Evolutionary conservation across 2,888 invertebrate species (phyloP), one percentile per base, ranked within the genome.

Genomic region (Ophion ventricosus): DNA sequence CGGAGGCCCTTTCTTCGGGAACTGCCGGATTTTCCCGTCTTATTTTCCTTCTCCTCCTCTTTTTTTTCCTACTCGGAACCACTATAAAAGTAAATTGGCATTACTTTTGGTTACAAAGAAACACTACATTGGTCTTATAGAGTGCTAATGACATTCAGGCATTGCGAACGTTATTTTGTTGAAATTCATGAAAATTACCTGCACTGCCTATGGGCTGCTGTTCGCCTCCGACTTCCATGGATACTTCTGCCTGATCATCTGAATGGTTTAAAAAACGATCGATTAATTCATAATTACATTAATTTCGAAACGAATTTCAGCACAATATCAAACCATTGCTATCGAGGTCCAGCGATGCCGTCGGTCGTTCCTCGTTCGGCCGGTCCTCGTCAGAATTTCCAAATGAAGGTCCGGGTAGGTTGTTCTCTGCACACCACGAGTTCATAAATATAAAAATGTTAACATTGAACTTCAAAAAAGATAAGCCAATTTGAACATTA

Each of bases 181-280:
- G 23, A 63, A 63, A 26, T 63, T 26, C 20, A 63, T 63, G 14
- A 63, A 63, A 63, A 63, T 63, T 63, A 63, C 63, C 63, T 63
- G 63, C 63, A 20, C 26, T 63, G 10, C 63, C 17, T 1, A 63
- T 63, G 23, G 29, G 63, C 26, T 63, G 63, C 26, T 63, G 63
- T 26, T 29, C 29, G 63, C 23, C 63, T 26, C 14, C 63, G 20
- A 63, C 63, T 26, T 63, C 26, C 2, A 25, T 17, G 29, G 17
- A n/a, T 54, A n/a, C 14, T 4, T 20, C n/a, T n/a, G n/a, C n/a
- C n/a, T n/a, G n/a, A n/a, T n/a, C n/a, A n/a, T n/a, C n/a, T n/a
- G n/a, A n/a, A n/a, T n/a, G n/a, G 59, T n/a, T n/a, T 5, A 59
- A 59, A 59, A n/a, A 59, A 59, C 23, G 20, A 10, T 59, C 59